These are phyloP conservation scores for Prunella strophiata DNA, from an alignment of 2,797 vertebrate species.

Conservation along the genomic window DNA sequence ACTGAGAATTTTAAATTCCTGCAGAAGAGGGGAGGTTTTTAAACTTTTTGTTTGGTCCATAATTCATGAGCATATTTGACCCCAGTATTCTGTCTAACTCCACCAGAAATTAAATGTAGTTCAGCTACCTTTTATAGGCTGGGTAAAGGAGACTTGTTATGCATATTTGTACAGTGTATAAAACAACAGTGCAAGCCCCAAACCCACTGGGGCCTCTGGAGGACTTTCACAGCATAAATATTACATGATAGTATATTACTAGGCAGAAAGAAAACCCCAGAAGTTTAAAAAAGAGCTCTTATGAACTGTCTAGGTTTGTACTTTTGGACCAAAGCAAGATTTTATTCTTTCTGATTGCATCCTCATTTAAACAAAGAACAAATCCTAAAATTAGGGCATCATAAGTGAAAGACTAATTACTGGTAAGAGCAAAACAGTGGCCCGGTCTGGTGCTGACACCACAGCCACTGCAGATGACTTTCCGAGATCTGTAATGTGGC, in stretches of 20 bases:
- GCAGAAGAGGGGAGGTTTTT: neutral
- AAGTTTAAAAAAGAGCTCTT: neutral
- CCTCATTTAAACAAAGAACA: neutral
- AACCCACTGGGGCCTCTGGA: neutral
- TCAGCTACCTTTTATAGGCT: neutral
- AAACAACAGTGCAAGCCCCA: neutral
- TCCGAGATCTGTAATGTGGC: neutral
- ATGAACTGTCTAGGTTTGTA: neutral
- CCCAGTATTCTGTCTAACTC: neutral
- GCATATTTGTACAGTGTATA: neutral
- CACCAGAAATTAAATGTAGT: neutral
- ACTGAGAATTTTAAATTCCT: neutral
- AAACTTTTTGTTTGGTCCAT: neutral
- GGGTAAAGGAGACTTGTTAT: neutral
- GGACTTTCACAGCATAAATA: constrained; percentile 2
- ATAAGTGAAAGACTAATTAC: neutral
- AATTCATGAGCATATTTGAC: neutral
- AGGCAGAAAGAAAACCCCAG: neutral
- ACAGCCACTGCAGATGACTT: neutral
- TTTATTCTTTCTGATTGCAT: neutral
- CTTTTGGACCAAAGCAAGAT: neutral
- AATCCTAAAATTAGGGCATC: neutral
- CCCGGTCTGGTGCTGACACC: neutral
- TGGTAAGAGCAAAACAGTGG: neutral
- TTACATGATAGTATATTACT: neutral